Evolutionary conservation across 2,797 vertebrate species (phyloP), one percentile per base, ranked within the genome.

Genomic region (Enteromius trimaculatus): DNA sequence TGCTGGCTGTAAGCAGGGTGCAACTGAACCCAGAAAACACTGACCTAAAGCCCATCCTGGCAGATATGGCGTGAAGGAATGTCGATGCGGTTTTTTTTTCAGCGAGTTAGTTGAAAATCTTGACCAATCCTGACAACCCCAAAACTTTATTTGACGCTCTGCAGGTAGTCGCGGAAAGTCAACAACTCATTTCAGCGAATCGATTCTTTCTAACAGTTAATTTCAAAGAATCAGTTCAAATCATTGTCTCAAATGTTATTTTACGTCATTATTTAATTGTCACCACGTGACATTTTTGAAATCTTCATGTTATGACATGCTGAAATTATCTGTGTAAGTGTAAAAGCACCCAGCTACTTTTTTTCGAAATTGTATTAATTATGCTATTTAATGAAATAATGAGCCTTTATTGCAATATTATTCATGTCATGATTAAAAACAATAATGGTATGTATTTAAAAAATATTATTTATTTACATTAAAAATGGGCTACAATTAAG

Each of bases 91-190:
- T 65, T 51, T 58, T 31, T 58, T 34, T 34, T 34, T 47, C 65
- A 72, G 55, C 19, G 23, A 37, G 29, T 58, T 80, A 31, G 29
- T 31, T 31, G 34, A 53, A 14, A 64, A 53, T 78, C 11, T 55
- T 64, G n/a, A 77, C 79, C 84, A 71, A 55, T 47, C 23, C 75
- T 44, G 83, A 39, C 17, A 11, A 60, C 39, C 16, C 76, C 49
- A 51, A 85, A 82, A 82, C 79, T 77, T 71, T 42, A 82, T 60
- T 76, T 21, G 53, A 55, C 4, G 51, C 64, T 39, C 65, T 37
- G 51, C 8, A 10, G 70, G 13, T 8, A 58, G 31, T 39, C 49
- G 23, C 21, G 42, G 42, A 4, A 19, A 71, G 10, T 21, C 9
- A 26, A 37, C 31, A 37, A 39, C 13, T 58, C 6, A 58, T 76